Conservation (phyloP, 1,140 invertebrate genomes). For the Pogonomyrmex barbatus region DNA sequence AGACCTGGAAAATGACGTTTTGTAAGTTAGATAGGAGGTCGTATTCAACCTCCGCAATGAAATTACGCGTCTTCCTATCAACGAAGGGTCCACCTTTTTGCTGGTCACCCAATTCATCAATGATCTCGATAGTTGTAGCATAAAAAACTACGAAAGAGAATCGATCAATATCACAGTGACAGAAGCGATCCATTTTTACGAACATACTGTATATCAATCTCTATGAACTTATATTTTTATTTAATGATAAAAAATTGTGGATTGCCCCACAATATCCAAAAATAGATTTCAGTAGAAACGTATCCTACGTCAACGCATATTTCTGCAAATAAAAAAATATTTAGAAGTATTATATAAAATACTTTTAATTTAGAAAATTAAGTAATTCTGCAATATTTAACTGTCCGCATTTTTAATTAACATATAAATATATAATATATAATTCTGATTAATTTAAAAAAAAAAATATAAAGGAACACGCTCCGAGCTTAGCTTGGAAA, state of each 20-base stretch:
- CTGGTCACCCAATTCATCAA: slow-evolving; percentile 15
- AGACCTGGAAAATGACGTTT: not conserved
- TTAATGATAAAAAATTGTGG: not conserved
- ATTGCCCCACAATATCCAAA: not conserved
- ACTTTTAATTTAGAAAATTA: not conserved
- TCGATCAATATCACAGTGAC: slow-evolving; percentile 13
- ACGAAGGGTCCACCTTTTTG: not conserved
- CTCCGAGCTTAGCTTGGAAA: not conserved
- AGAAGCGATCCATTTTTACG: not conserved
- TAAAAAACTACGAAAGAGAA: not conserved
- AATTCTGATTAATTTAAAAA: not conserved
- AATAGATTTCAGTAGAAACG: not conserved
- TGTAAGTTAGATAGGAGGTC: not conserved
- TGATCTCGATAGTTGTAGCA: not conserved
- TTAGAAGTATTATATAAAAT: not conserved
- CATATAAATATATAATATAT: not conserved
- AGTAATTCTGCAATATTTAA: not conserved
- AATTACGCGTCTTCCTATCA: not conserved
- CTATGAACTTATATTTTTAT: not conserved
- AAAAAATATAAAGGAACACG: not conserved
- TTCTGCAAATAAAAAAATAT: not conserved
- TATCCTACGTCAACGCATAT: not conserved
- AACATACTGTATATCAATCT: not conserved
- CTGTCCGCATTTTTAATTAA: not conserved
- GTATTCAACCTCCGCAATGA: not conserved